Evolutionary conservation across 2,888 invertebrate species (phyloP).

Genomic region (Stegophylla sp.): DNA sequence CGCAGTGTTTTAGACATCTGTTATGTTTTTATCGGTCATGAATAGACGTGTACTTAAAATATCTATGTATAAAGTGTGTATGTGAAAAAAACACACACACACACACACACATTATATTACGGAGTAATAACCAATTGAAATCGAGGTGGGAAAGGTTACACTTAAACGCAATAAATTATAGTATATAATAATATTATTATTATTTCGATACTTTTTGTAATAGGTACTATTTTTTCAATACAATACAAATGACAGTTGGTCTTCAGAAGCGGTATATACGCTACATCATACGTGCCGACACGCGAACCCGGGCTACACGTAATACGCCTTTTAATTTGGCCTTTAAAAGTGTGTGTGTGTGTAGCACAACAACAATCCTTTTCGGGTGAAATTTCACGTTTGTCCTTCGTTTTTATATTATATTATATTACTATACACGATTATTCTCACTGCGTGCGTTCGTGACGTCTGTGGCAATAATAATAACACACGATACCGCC

Average conservation of each 20-base stretch:
- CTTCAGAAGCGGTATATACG: neutral
- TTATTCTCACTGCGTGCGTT: too few relatives aligned
- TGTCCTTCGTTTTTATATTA: conserved; percentile 32
- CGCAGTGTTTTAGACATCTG: too few relatives aligned
- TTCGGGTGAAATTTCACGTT: conserved; percentile 34
- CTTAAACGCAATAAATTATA: neutral
- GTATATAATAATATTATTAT: neutral
- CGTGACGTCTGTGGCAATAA: conserved; percentile 42
- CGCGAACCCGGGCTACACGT: too few relatives aligned
- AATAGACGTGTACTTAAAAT: too few relatives aligned
- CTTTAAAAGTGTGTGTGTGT: conserved; percentile 25
- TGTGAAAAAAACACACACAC: neutral
- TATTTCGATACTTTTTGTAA: neutral
- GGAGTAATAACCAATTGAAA: neutral
- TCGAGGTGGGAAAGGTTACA: too few relatives aligned
- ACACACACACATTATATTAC: too few relatives aligned
- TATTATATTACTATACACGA: too few relatives aligned
- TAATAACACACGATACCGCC: neutral
- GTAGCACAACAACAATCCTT: conserved; percentile 17
- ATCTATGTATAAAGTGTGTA: too few relatives aligned
- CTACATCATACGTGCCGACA: conserved; percentile 23
- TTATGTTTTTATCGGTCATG: too few relatives aligned
- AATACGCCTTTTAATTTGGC: conserved; percentile 38
- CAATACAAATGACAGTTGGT: conserved; percentile 51
- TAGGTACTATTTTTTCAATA: neutral